These are phyloP conservation scores for Lepidotrigona ventralis DNA, from an alignment of 1,140 invertebrate genomes.

Conservation along the genomic window DNA sequence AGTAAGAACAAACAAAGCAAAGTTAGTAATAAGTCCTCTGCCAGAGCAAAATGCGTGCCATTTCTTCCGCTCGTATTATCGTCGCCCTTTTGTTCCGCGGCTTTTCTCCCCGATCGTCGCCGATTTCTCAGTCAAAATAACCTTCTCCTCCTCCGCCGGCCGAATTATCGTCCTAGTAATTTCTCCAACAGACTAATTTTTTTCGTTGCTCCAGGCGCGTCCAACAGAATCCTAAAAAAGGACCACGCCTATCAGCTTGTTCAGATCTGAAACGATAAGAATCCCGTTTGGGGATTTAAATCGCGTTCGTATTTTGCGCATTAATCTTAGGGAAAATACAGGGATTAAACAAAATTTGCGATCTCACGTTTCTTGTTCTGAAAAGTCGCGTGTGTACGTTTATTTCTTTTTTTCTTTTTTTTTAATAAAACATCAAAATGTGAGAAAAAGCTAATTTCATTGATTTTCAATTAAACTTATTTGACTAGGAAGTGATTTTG, in stretches of 20 bases:
- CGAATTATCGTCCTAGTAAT: constrained; percentile 14
- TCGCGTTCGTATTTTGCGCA: too few species aligned
- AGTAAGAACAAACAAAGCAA: neutral
- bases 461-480: too few species aligned
- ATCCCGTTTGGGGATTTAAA: neutral
- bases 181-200: constrained; percentile 10
- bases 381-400: too few species aligned
- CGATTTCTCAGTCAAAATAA: neutral
- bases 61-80: neutral
- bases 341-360: too few species aligned
- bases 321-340: neutral
- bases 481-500: too few species aligned
- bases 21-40: neutral
- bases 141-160: too few species aligned
- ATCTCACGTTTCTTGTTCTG: neutral
- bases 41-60: neutral
- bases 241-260: neutral
- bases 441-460: too few species aligned
- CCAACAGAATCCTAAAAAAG: neutral
- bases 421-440: too few species aligned
- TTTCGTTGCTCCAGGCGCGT: neutral
- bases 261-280: constrained; percentile 9
- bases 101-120: neutral
- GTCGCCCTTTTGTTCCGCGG: neutral
- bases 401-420: too few species aligned